A percentile compares a stretch with the other conserved stretches of the same genome.
Conservation (phyloP, 1,140 invertebrate species). For the Coptotermes formosanus region DNA sequence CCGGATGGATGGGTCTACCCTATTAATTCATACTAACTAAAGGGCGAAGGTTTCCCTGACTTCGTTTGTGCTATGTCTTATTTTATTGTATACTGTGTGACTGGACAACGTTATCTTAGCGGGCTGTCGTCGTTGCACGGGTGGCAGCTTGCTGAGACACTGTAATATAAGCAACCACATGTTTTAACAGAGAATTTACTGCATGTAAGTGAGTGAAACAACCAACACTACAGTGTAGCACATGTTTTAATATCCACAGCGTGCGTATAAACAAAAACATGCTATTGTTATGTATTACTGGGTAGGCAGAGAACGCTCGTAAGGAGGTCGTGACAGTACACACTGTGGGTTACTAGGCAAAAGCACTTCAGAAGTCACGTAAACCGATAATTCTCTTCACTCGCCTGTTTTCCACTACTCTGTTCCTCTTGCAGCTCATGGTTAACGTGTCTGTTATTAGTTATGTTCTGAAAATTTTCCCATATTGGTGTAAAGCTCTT, state of each 20-base stretch:
- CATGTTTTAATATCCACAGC: not conserved
- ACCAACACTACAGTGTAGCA: not conserved
- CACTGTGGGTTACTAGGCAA: not conserved
- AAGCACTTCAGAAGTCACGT: not conserved
- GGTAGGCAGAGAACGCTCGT: not conserved
- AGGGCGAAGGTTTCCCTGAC: too few relatives aligned
- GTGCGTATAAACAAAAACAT: not conserved
- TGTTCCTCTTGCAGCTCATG: not conserved
- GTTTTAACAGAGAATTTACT: too few relatives aligned
- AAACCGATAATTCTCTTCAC: not conserved
- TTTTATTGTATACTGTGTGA: too few relatives aligned
- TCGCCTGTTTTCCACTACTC: not conserved
- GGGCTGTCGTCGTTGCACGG: too few relatives aligned
- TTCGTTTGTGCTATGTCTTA: too few relatives aligned
- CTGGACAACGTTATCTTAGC: too few relatives aligned
- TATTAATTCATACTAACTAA: too few relatives aligned
- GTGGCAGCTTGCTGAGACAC: too few relatives aligned
- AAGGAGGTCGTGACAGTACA: not conserved
- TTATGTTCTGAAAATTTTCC: too few relatives aligned
- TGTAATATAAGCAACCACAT: too few relatives aligned
- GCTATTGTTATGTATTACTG: not conserved
- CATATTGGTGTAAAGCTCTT: too few relatives aligned
- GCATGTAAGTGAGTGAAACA: not conserved
- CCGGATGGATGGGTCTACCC: not conserved
- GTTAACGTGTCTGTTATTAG: not conserved